Percentiles rank a stretch among this genome's conserved stretches.
Conservation (phyloP, 2,797 vertebrate species). For the Ambastaia sidthimunki region DNA sequence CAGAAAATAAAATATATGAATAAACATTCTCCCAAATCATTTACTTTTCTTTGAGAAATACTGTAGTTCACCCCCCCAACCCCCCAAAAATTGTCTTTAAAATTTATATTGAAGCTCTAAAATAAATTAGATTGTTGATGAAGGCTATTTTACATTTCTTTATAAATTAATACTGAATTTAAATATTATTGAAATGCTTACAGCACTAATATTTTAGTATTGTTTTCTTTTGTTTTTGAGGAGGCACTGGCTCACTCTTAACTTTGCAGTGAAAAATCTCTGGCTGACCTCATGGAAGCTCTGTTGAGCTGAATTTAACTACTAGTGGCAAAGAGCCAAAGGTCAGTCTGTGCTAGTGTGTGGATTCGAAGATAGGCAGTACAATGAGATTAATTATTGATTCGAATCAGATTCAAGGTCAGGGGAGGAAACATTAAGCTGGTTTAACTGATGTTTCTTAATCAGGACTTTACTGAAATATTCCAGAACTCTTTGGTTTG, state of each 20-base stretch:
- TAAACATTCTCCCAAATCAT: neutral
- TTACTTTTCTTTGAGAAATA: neutral
- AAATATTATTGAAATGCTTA: no score
- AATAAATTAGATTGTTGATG: neutral
- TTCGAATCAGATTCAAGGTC: constrained; percentile 39
- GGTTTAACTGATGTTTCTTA: constrained; percentile 35
- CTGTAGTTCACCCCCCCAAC: neutral
- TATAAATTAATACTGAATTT: no score
- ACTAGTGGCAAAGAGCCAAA: neutral
- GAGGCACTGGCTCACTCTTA: neutral
- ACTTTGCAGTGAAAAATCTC: neutral
- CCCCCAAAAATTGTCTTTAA: neutral
- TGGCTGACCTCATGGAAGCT: constrained; percentile 20
- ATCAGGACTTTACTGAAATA: constrained; percentile 6
- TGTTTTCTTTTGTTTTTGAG: neutral
- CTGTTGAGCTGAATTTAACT: constrained; percentile 2
- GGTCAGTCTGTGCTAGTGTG: neutral
- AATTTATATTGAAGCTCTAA: neutral
- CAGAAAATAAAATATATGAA: neutral
- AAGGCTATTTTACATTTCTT: no score
- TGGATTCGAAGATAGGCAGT: neutral
- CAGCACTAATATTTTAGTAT: no score
- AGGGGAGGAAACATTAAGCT: constrained; percentile 18
- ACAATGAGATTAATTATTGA: constrained; percentile 22
- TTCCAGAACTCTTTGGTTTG: neutral